Conservation (phyloP, 2,888 invertebrate species). For the Dolichomitus sp. region DNA sequence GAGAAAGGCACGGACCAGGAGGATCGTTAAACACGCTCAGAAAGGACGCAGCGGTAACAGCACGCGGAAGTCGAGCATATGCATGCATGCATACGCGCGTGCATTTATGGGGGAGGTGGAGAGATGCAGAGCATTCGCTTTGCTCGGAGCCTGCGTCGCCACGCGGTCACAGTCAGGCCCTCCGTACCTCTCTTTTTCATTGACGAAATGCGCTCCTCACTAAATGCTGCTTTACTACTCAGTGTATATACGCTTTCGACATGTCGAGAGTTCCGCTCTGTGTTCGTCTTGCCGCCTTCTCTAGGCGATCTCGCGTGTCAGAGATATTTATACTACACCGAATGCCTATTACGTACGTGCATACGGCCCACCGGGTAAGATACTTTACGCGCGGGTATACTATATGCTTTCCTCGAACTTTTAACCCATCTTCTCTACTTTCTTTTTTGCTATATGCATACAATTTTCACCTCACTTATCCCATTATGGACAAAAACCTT, state of each 20-base stretch:
- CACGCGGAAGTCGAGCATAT: slow-evolving; percentile 67
- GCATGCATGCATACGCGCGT: slow-evolving; percentile 60
- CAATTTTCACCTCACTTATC: neutral
- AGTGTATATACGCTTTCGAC: slow-evolving; percentile 12
- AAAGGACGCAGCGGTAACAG: slow-evolving; percentile 67
- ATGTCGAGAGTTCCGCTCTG: slow-evolving; percentile 21
- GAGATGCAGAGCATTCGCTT: slow-evolving; percentile 54
- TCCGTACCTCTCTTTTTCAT: slow-evolving; percentile 67
- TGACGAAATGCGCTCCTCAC: slow-evolving; percentile 57
- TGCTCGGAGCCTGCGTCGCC: slow-evolving; percentile 68
- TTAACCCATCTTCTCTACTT: slow-evolving; percentile 50
- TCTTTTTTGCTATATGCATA: slow-evolving; percentile 8
- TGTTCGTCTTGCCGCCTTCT: slow-evolving; percentile 17
- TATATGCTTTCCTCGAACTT: slow-evolving; percentile 51
- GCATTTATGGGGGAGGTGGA: slow-evolving; percentile 41
- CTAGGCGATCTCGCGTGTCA: slow-evolving; percentile 23
- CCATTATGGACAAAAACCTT: neutral
- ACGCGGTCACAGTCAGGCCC: slow-evolving; percentile 43
- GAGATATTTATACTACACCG: slow-evolving; percentile 60
- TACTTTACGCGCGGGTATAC: slow-evolving; percentile 66
- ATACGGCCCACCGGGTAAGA: slow-evolving; percentile 18
- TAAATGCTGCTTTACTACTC: slow-evolving; percentile 28
- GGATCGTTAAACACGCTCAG: slow-evolving; percentile 47
- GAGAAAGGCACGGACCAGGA: slow-evolving; percentile 11
- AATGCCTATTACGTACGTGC: slow-evolving; percentile 52